Conservation (phyloP, 2,888 invertebrate genomes). For the Therioaphis trifolii region DNA sequence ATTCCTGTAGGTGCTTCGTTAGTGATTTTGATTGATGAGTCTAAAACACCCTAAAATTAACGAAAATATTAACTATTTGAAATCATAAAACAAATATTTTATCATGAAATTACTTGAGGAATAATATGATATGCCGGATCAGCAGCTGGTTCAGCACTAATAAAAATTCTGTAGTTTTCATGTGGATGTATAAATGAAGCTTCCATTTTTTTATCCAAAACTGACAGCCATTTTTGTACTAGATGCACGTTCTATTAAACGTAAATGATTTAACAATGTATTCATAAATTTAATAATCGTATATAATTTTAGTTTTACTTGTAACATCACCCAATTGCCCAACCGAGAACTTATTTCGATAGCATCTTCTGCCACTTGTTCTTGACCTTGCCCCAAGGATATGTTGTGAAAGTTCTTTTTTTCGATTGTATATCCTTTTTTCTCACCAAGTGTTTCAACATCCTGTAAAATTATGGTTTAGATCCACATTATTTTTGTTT, state of each 20-base stretch:
- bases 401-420: constrained; percentile 90
- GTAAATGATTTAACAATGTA: background rate
- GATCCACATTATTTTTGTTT: too few species aligned
- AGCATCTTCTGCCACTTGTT: constrained; percentile 88
- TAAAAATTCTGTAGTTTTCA: constrained; percentile 77
- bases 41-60: constrained; percentile 83
- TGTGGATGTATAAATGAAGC: constrained; percentile 78
- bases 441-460: constrained; percentile 86
- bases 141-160: constrained; percentile 88
- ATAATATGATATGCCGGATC: constrained; percentile 76
- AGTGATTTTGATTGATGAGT: constrained; percentile 94
- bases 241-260: constrained; percentile 84
- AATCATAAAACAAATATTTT: background rate
- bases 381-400: constrained; percentile 94
- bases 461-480: too few species aligned
- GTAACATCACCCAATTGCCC: constrained; percentile 93
- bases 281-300: background rate
- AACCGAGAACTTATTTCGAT: constrained; percentile 80
- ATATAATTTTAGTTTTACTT: constrained; percentile 68
- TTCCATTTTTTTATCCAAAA: constrained; percentile 91
- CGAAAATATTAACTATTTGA: background rate
- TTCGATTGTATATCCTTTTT: constrained; percentile 82
- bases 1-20: constrained; percentile 96
- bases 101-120: constrained; percentile 70
- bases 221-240: constrained; percentile 88